Evolutionary conservation across 2,113 vertebrate species (phyloP), one percentile per base, ranked within the genome.

Genomic region (Thryonomys swinderianus): DNA sequence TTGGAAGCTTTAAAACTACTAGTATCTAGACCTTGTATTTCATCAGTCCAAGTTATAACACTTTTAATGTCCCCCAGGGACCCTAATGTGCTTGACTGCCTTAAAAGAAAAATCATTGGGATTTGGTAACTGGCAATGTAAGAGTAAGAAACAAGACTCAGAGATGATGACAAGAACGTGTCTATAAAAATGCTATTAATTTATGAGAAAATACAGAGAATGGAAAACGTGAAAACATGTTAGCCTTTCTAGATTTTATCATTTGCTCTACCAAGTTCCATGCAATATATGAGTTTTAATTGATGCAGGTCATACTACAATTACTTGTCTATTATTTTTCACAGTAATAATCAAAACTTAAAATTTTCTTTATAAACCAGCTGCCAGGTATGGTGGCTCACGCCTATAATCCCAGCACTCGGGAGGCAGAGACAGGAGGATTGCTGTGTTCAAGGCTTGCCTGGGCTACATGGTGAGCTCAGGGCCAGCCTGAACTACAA

Each of bases 251-350:
- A 71, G 82, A 90, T 20, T 92, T 73, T 51, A 57, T 27, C 30
- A 76, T 14, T 79, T 64, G 69, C 9, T 80, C 40, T 86, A 91
- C 20, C 61, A 79, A 69, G 82, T 85, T 74, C 7, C 10, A 90
- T 2, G 2, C 2, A 85, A 21, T 80, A 18, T 81, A 81, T 45
- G 55, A 34, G 66, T 81, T 79, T 94, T 83, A 66, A 64, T 78
- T 96, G 53, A 71, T 55, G 27, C 14, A 81, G 17, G 71, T 27
- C 14, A 55, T 80, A 94, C n/a, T 40, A 55, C 40, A 73, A 53
- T n/a, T 88, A 90, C 17, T 69, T 74, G 34, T 27, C 37, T 84
- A 95, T 45, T 62, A 84, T 62, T 95, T 94, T 95, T 88, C 73
- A 92, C 4, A 91, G 48, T 89, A 86, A 84, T 78, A 79, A 84